Conservation (phyloP, 2,888 invertebrate genomes). For the Chloroclystis v-ata region DNA sequence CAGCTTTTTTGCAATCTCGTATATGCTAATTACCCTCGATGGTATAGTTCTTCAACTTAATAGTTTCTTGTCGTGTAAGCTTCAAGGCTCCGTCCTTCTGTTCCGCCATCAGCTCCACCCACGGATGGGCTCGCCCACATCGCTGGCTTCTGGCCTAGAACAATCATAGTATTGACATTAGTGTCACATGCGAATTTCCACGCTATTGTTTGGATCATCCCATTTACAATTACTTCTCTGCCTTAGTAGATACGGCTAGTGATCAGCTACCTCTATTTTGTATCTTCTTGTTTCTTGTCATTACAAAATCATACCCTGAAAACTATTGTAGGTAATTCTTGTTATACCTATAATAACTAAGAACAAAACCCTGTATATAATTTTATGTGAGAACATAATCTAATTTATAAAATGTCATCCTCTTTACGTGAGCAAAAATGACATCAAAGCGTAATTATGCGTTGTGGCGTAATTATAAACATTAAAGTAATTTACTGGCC, state of each 20-base stretch:
- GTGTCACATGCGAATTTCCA: constrained; percentile 19
- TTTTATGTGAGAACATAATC: too few relatives aligned
- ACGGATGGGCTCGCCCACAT: constrained; percentile 55
- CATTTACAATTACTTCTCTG: neutral
- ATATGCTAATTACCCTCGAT: neutral
- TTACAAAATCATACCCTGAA: too few relatives aligned
- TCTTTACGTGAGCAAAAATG: constrained; percentile 21
- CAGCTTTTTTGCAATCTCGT: neutral
- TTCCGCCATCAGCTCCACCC: constrained; percentile 44
- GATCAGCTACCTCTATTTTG: too few relatives aligned
- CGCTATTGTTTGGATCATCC: neutral
- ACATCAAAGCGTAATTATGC: constrained; percentile 27
- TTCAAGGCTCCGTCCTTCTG: constrained; percentile 44
- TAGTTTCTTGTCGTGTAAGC: constrained; percentile 15
- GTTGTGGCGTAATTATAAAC: constrained; percentile 33
- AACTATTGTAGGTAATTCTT: too few relatives aligned
- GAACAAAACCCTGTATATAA: too few relatives aligned
- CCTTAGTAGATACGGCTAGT: too few relatives aligned
- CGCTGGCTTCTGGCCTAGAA: constrained; percentile 33
- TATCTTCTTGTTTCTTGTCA: too few relatives aligned
- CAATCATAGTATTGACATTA: constrained; percentile 36
- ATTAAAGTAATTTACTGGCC: constrained; percentile 32
- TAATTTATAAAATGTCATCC: constrained; percentile 6
- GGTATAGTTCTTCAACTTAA: constrained; percentile 4
- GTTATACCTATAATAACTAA: too few relatives aligned